Conservation (phyloP, 2,888 invertebrate species). For the Nymphalis c-album region DNA sequence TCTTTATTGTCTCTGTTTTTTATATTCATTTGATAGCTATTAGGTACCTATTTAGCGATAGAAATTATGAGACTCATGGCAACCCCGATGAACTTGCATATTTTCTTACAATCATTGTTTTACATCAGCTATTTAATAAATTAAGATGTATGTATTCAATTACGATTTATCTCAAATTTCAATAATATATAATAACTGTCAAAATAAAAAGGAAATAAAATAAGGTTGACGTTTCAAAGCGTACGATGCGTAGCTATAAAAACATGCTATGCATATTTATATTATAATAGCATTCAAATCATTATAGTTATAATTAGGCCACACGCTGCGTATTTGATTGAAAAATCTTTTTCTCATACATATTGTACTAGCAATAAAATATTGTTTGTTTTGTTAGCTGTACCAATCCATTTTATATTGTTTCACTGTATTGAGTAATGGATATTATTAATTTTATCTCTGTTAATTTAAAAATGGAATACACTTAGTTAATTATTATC, state of each 20-base stretch:
- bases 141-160: no score
- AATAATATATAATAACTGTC: background rate
- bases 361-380: slow-evolving; percentile 28
- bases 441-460: slow-evolving; percentile 38
- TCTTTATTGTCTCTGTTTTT: no score
- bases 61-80: no score
- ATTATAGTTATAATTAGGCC: slow-evolving; percentile 68
- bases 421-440: slow-evolving; percentile 41
- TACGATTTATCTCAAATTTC: no score
- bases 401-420: slow-evolving; percentile 33
- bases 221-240: background rate
- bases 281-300: slow-evolving; percentile 50
- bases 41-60: no score
- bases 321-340: slow-evolving; percentile 69
- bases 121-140: no score
- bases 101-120: no score
- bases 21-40: no score
- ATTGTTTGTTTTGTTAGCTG: slow-evolving; percentile 34
- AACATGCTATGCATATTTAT: slow-evolving; percentile 41
- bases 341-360: slow-evolving; percentile 50
- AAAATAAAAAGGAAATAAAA: background rate
- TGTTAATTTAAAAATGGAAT: slow-evolving; percentile 28
- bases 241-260: slow-evolving; percentile 21
- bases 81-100: no score
- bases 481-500: slow-evolving; percentile 11